These are phyloP conservation scores for Galeopterus variegatus DNA, from an alignment of 2,113 vertebrate genomes.

Conservation along the genomic window DNA sequence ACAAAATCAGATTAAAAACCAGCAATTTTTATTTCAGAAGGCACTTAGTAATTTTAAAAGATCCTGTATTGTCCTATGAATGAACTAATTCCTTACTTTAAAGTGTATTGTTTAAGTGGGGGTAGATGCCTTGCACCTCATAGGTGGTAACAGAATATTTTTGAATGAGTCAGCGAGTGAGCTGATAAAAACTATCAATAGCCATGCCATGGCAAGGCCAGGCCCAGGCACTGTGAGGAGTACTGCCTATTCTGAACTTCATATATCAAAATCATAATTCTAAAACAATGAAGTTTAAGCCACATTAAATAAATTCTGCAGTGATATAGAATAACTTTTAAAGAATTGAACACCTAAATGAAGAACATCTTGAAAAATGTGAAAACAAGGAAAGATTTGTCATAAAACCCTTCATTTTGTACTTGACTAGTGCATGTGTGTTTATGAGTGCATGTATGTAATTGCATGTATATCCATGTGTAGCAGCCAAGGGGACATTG, in stretches of 20 bases:
- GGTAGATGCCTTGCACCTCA: background rate
- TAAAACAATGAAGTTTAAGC: background rate
- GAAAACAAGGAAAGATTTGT: background rate
- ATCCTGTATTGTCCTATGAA: background rate
- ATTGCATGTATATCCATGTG: background rate
- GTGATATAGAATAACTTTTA: background rate
- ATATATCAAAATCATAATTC: background rate
- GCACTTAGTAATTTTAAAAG: background rate
- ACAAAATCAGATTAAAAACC: background rate
- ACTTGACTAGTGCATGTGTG: background rate
- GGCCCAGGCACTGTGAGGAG: background rate
- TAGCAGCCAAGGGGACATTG: background rate
- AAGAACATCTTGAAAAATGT: conserved; percentile 40
- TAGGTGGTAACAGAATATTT: background rate
- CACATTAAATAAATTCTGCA: background rate
- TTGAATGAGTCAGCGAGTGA: background rate
- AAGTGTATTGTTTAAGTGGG: background rate
- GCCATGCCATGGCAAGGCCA: too few relatives aligned
- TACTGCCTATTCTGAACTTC: background rate
- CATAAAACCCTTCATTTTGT: background rate
- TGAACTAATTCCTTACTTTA: background rate
- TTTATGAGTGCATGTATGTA: background rate
- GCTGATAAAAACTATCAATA: background rate
- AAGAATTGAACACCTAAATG: background rate
- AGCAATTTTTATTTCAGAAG: background rate